phyloP scores from a whole-genome alignment of 2,113 vertebrate genomes.

The Verasper variegatus region DNA sequence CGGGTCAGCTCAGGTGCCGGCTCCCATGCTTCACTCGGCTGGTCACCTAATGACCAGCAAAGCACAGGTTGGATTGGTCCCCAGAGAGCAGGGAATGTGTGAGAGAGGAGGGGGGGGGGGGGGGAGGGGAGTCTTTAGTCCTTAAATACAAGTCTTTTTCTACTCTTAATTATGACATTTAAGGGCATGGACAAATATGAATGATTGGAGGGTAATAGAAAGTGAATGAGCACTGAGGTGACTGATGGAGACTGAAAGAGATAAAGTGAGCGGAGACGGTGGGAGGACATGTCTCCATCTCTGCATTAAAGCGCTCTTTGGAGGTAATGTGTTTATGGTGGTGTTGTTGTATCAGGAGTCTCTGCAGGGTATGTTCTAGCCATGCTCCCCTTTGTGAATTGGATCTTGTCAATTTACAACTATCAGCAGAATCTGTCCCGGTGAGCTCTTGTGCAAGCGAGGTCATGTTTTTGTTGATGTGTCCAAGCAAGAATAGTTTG shows the following conservation, averaged over 20 bases:
- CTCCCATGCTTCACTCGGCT: slow-evolving; percentile 2
- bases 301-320: slow-evolving; percentile 43
- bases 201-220: not conserved
- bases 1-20: not conserved
- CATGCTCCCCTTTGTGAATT: slow-evolving; percentile 48
- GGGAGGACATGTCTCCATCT: slow-evolving; percentile 33
- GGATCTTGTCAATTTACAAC: slow-evolving; percentile 22
- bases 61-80: slow-evolving; percentile 16
- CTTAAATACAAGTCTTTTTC: not conserved
- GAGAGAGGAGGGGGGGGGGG: no score
- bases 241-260: slow-evolving; percentile 13
- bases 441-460: slow-evolving; percentile 17
- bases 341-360: slow-evolving; percentile 51
- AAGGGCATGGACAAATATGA: not conserved
- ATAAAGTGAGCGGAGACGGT: slow-evolving; percentile 13
- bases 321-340: slow-evolving; percentile 44
- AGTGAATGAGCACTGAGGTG: not conserved
- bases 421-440: slow-evolving; percentile 11
- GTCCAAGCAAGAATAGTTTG: not conserved
- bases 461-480: not conserved
- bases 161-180: not conserved
- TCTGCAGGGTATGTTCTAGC: slow-evolving; percentile 53
- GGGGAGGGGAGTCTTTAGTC: no score
- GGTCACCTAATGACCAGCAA: slow-evolving; percentile 25
- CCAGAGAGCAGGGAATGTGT: not conserved